phyloP scores from a whole-genome alignment of 2,888 invertebrate species.

The Coleophora flavipennella region DNA sequence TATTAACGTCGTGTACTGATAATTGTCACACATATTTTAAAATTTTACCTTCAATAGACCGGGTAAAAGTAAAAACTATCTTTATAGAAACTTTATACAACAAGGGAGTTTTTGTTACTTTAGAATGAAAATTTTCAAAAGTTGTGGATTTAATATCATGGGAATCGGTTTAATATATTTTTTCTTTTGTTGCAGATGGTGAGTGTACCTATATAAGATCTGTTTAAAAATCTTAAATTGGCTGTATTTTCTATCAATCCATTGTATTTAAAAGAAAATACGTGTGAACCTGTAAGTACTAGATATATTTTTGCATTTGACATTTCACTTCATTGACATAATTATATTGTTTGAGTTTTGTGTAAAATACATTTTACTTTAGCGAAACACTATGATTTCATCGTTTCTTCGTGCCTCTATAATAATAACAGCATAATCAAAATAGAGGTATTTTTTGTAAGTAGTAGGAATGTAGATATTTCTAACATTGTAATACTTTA shows the following conservation, averaged over 20 bases:
- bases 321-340: too few species aligned
- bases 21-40: conserved; percentile 73
- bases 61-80: not conserved
- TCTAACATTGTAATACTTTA: too few species aligned
- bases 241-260: not conserved
- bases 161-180: conserved; percentile 37
- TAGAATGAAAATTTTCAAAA: conserved; percentile 18
- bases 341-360: too few species aligned
- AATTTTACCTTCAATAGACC: conserved; percentile 40
- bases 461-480: too few species aligned
- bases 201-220: conserved; percentile 35
- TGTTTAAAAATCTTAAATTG: not conserved
- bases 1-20: conserved; percentile 71
- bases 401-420: too few species aligned
- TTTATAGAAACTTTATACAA: too few species aligned
- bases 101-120: not conserved
- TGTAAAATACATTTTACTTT: too few species aligned
- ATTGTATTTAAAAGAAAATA: conserved; percentile 1
- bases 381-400: too few species aligned
- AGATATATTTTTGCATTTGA: too few species aligned
- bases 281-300: too few species aligned
- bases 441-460: too few species aligned
- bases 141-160: conserved; percentile 26
- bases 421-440: too few species aligned
- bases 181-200: conserved; percentile 66